Conservation (phyloP, 2,888 invertebrate species). For the Heliothis peltigera region DNA sequence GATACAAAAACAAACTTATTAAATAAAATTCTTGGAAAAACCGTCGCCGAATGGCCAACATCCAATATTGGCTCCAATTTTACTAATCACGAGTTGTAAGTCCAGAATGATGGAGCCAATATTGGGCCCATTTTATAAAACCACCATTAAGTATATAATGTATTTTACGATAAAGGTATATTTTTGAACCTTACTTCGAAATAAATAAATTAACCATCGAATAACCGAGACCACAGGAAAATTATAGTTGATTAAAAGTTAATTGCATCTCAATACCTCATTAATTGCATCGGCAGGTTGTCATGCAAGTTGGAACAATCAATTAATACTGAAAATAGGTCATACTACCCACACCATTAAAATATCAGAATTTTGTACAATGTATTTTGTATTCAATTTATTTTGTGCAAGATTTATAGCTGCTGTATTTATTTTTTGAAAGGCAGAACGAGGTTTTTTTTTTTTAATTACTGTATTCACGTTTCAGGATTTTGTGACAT, state of each 20-base stretch:
- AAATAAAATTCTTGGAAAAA: too few species aligned
- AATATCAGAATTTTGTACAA: background rate
- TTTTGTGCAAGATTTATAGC: background rate
- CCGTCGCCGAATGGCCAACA: too few species aligned
- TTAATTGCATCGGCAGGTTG: constrained; percentile 25
- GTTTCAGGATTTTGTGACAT: too few species aligned
- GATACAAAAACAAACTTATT: too few species aligned
- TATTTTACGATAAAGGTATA: background rate
- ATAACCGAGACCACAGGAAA: constrained; percentile 10
- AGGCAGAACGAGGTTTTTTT: too few species aligned
- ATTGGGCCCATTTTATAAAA: too few species aligned
- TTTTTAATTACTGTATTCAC: too few species aligned
- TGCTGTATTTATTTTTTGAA: background rate
- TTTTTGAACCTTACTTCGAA: background rate
- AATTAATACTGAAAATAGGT: constrained; percentile 15
- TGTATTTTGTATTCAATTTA: background rate
- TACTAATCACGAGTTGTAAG: too few species aligned
- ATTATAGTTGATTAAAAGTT: constrained; percentile 24
- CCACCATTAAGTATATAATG: background rate
- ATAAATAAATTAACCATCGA: constrained; percentile 10
- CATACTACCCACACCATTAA: constrained; percentile 9
- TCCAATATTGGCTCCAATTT: too few species aligned
- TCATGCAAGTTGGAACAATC: constrained; percentile 16
- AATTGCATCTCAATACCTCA: constrained; percentile 20
- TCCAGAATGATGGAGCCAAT: too few species aligned